Evolutionary conservation across 2,888 invertebrate species (phyloP).

Genomic region (Cataglyphis altisquamis): DNA sequence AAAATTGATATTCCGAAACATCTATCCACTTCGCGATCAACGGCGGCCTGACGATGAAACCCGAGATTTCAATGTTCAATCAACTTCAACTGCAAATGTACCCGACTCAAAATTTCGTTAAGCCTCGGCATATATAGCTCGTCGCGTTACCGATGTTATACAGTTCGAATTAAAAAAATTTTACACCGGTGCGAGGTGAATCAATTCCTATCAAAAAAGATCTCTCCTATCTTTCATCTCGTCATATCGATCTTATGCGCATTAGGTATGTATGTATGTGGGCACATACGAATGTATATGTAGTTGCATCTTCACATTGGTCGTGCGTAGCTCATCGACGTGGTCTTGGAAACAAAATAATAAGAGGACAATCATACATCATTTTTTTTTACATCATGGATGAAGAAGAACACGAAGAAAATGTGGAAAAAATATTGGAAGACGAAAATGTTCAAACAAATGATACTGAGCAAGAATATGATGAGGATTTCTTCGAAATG

Average conservation of each 20-base stretch:
- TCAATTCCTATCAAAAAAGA: slow-evolving; percentile 13
- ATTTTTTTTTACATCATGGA: slow-evolving; percentile 40
- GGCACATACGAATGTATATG: not conserved
- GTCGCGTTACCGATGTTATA: slow-evolving; percentile 7
- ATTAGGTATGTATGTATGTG: not conserved
- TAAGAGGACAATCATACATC: slow-evolving; percentile 13
- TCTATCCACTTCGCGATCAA: slow-evolving; percentile 20
- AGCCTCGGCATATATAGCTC: slow-evolving; percentile 16
- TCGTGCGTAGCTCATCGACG: not conserved
- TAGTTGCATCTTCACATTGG: not conserved
- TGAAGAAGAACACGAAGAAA: not conserved
- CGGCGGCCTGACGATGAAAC: slow-evolving; percentile 2
- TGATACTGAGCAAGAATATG: not conserved
- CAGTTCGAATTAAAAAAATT: slow-evolving; percentile 30
- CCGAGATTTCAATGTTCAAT: slow-evolving; percentile 61
- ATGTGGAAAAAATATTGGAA: not conserved
- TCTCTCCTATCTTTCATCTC: slow-evolving; percentile 20
- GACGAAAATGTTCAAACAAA: not conserved
- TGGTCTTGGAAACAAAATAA: slow-evolving; percentile 24
- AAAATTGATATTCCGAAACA: slow-evolving; percentile 56
- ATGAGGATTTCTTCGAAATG: slow-evolving; percentile 14
- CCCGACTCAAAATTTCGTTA: slow-evolving; percentile 58
- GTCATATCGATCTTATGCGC: slow-evolving; percentile 16
- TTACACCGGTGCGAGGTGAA: not conserved
- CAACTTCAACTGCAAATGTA: slow-evolving; percentile 56